These are phyloP conservation scores for Pogonocherus hispidulus DNA, from an alignment of 2,888 invertebrate genomes.

Conservation along the genomic window DNA sequence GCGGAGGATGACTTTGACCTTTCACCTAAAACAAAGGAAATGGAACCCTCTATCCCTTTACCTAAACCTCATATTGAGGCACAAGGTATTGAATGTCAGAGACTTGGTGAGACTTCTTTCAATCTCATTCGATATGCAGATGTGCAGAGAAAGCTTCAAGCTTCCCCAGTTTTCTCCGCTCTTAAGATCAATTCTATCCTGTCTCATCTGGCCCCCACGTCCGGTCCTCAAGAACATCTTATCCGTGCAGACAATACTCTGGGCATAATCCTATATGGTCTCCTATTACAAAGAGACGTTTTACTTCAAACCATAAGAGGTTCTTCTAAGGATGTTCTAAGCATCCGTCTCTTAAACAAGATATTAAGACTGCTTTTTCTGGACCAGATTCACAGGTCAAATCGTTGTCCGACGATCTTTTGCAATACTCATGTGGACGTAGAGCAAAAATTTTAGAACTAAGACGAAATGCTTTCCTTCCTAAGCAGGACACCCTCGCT, in stretches of 20 bases:
- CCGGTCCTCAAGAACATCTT: no score
- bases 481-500: constrained; percentile 11
- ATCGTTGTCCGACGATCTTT: not conserved
- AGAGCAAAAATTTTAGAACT: constrained; percentile 23
- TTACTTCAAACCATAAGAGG: no score
- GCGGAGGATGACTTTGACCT: constrained; percentile 28
- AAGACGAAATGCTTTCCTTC: constrained; percentile 30
- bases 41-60: constrained; percentile 19
- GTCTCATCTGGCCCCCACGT: no score
- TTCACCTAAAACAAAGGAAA: constrained; percentile 22
- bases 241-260: no score
- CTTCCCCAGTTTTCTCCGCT: not conserved
- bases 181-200: no score
- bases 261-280: no score
- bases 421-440: not conserved
- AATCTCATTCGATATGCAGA: constrained; percentile 31
- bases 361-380: no score
- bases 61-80: constrained; percentile 30
- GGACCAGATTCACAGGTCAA: no score
- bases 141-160: constrained; percentile 32
- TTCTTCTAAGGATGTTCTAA: no score
- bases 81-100: constrained; percentile 36
- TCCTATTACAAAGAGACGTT: no score
- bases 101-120: constrained; percentile 21
- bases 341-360: no score